phyloP scores from a whole-genome alignment of 2,888 invertebrate species.

The Andrena bicolor region DNA sequence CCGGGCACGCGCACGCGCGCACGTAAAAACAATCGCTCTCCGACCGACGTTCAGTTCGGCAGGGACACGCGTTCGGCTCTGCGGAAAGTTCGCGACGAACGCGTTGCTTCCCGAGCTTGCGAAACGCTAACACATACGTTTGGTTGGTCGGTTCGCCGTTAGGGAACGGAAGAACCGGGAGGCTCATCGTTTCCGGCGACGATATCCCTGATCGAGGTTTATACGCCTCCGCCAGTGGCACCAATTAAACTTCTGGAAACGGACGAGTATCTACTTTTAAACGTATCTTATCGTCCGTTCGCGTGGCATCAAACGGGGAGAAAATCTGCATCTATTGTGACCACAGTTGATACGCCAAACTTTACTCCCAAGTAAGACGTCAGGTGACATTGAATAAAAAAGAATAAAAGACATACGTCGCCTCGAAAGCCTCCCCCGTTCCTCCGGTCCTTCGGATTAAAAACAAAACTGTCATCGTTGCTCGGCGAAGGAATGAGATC shows the following conservation, averaged over 20 bases:
- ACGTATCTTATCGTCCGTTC: conserved; percentile 7
- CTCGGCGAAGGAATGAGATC: conserved; percentile 59
- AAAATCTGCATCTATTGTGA: neutral
- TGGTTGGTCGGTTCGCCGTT: conserved; percentile 48
- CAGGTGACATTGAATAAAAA: neutral
- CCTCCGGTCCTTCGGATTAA: conserved; percentile 5
- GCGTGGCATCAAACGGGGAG: neutral
- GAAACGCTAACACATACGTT: conserved; percentile 8
- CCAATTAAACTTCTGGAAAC: neutral
- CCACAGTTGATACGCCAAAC: too few relatives aligned
- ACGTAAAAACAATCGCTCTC: conserved; percentile 35
- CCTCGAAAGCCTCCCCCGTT: conserved; percentile 16
- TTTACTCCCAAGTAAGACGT: too few relatives aligned
- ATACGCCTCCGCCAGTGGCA: neutral
- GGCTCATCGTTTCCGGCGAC: conserved; percentile 34
- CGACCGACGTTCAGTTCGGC: conserved; percentile 35
- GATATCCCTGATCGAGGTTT: conserved; percentile 9
- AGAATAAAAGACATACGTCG: conserved; percentile 22
- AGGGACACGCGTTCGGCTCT: conserved; percentile 31
- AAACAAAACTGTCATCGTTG: conserved; percentile 26
- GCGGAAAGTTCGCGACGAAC: conserved; percentile 15
- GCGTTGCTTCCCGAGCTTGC: neutral
- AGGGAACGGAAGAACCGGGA: conserved; percentile 28
- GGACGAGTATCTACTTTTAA: neutral
- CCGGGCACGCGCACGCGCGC: conserved; percentile 23